phyloP scores from a whole-genome alignment of 2,888 invertebrate genomes.

The Nomada ruficornis region DNA sequence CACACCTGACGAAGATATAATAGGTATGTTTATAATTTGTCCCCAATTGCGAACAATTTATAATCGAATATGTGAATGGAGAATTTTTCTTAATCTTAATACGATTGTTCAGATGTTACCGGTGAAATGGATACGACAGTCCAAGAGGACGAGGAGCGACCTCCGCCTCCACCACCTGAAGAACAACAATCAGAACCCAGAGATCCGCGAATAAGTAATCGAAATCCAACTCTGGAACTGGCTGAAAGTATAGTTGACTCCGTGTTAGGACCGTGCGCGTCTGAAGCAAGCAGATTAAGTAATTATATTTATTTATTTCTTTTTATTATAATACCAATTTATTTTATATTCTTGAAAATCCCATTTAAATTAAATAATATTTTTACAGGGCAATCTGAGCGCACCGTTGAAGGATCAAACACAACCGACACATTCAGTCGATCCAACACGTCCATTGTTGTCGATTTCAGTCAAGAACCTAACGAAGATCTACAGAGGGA shows the following conservation, averaged over 20 bases:
- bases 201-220: conserved; percentile 74
- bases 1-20: conserved; percentile 78
- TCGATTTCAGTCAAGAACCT: conserved; percentile 75
- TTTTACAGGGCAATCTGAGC: conserved; percentile 66
- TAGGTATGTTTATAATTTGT: conserved; percentile 65
- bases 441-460: conserved; percentile 66
- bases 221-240: conserved; percentile 79
- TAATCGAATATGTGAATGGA: neutral
- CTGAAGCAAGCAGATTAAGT: conserved; percentile 77
- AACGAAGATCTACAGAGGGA: conserved; percentile 75
- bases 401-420: conserved; percentile 52
- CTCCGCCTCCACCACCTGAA: conserved; percentile 75
- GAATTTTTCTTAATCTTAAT: neutral
- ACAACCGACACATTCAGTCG: conserved; percentile 45
- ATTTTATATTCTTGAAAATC: neutral
- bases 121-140: conserved; percentile 83
- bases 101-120: conserved; percentile 72
- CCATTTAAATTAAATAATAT: neutral
- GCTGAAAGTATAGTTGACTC: conserved; percentile 84
- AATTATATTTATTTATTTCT: conserved; percentile 19
- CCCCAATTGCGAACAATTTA: no score
- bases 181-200: conserved; percentile 70
- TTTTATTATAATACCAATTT: neutral
- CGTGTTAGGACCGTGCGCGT: conserved; percentile 80
- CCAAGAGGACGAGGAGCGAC: conserved; percentile 80